Evolutionary conservation across 2,888 invertebrate genomes (phyloP), one percentile per base, ranked within the genome.

Genomic region (Melolontha melolontha): DNA sequence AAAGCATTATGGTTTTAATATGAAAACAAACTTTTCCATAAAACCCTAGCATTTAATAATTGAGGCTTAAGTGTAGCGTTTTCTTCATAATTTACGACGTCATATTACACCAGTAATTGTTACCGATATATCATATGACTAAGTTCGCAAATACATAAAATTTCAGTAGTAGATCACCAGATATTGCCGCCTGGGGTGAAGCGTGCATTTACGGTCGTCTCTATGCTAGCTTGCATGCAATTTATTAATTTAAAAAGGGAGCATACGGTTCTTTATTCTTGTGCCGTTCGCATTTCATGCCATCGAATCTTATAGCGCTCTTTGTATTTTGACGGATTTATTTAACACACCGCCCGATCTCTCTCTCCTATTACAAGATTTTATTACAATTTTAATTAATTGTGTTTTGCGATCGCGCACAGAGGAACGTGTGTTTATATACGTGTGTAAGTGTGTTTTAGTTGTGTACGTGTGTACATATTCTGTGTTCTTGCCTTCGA

Each of bases 81-180:
- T 51, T 49, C 63, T 44, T 44, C 34, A 62, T 64, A 69, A 69
- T 71, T 73, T 73, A 73, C 62, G 67, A 57, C 63, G 67, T 72
- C 70, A 55, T 65, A 73, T 72, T 69, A 72, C 70, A 41, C 55
- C 65, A 34, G 72, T 72, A 73, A 73, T 73, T 72, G 72, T 68
- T 49, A 68, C 47, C 69, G 69, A 67, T 73, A 73, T 70, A 69
- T 73, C 73, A 73, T 70, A 70, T 69, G 70, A 72, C 70, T 70
- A 71, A 70, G 64, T 72, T 73, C 70, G 74, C 74, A 75, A 74
- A 75, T 75, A 73, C 75, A 79, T 79, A 78, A 80, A 79, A 80
- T 79, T 79, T 77, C 72, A 76, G 78, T 75, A 75, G 75, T 79
- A 78, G 77, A 79, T 79, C 78, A 78, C 72, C 62, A 74, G 77